Conservation (phyloP, 2,113 vertebrate genomes). For the Dromaius novaehollandiae region DNA sequence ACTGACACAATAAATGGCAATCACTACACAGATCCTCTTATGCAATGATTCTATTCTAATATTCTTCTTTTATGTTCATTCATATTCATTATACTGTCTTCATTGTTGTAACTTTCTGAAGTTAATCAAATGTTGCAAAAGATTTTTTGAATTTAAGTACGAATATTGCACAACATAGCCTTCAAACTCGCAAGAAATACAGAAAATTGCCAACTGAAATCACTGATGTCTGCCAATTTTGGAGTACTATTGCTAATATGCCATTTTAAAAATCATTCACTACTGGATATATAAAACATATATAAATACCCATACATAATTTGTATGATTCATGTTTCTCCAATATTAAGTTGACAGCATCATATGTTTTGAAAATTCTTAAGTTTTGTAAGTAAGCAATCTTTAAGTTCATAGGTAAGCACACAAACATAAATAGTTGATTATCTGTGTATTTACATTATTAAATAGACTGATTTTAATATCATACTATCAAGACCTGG, state of each 20-base stretch:
- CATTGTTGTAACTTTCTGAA: neutral
- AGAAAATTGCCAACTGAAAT: neutral
- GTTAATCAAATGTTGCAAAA: neutral
- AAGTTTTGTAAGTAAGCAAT: too few relatives aligned
- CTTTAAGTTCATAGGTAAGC: neutral
- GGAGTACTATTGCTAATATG: neutral
- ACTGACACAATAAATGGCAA: neutral
- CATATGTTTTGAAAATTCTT: neutral
- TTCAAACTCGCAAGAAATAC: neutral
- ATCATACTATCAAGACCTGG: too few relatives aligned
- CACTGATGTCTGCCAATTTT: neutral
- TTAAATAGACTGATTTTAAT: neutral
- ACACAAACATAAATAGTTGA: neutral
- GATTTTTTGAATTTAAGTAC: neutral
- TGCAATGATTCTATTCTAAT: neutral
- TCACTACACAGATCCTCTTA: neutral
- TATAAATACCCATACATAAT: neutral
- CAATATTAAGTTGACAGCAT: neutral
- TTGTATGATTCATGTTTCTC: neutral
- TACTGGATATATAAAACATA: neutral
- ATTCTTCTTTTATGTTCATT: neutral
- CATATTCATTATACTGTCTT: neutral
- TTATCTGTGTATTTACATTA: neutral
- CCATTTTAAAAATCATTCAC: accelerated
- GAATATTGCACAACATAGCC: neutral